Evolutionary conservation across 2,113 vertebrate genomes (phyloP).

Genomic region (Toxostoma redivivum): DNA sequence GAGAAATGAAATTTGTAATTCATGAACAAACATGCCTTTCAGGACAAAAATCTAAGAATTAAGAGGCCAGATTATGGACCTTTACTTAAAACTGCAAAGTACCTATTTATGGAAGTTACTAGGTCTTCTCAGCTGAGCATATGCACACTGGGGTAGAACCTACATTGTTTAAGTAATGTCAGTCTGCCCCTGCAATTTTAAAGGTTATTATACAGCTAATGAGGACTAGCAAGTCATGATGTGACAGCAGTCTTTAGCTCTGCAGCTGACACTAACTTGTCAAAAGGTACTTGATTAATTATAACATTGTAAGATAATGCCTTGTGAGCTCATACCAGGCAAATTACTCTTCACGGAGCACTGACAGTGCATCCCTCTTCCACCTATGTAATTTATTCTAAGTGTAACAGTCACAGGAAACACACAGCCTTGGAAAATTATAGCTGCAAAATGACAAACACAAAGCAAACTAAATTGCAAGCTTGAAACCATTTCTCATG

Average conservation of each 20-base stretch:
- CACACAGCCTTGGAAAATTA: neutral
- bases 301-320: neutral
- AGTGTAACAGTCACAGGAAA: slow-evolving; percentile 9
- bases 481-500: neutral
- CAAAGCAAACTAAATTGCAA: neutral
- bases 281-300: slow-evolving; percentile 26
- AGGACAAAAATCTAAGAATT: neutral
- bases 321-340: neutral
- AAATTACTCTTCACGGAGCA: slow-evolving; percentile 36
- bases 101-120: neutral
- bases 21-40: neutral
- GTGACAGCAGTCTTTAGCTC: slow-evolving; percentile 13
- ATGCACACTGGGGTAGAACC: neutral
- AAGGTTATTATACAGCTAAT: slow-evolving; percentile 11
- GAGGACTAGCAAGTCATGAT: neutral
- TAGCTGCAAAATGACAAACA: slow-evolving; percentile 16
- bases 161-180: neutral
- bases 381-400: slow-evolving; percentile 45
- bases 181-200: neutral
- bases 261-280: slow-evolving; percentile 27
- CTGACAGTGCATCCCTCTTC: neutral
- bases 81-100: neutral
- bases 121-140: neutral
- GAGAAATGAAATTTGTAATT: neutral
- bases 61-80: neutral